Percentiles rank a stretch among this genome's conserved stretches.
phyloP scores from a whole-genome alignment of 2,113 vertebrate species.

The Puma concolor region DNA sequence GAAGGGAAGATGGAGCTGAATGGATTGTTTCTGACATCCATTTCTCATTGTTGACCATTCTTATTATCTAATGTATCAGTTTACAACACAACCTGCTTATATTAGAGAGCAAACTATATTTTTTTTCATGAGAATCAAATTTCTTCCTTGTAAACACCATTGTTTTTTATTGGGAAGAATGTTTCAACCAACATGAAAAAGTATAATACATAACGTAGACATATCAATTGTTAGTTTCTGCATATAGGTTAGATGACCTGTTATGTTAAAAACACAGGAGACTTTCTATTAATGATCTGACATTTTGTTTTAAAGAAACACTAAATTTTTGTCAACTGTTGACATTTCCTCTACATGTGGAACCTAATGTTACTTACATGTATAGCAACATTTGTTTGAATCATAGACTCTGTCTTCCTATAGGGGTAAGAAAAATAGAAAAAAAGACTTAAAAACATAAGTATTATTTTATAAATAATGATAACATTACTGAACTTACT shows the following conservation, averaged over 20 bases:
- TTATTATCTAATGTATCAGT: not conserved
- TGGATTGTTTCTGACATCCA: not conserved
- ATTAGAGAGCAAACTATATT: not conserved
- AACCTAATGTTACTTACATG: constrained; percentile 69
- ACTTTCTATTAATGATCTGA: not conserved
- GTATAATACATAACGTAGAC: not conserved
- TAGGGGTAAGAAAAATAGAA: not conserved
- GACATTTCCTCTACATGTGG: not conserved
- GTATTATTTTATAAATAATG: not conserved
- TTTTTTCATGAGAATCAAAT: not conserved
- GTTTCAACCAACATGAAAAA: not conserved
- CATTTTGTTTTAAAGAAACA: constrained; percentile 50
- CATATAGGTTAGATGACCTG: not conserved
- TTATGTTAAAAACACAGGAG: not conserved
- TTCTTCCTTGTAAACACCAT: not conserved
- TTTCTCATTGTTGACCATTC: not conserved
- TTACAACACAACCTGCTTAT: not conserved
- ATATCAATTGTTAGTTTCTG: not conserved
- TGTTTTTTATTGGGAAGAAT: not conserved
- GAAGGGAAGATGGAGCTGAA: not conserved
- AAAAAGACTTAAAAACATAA: not conserved
- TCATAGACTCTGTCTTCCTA: constrained; percentile 75
- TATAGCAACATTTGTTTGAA: constrained; percentile 75
- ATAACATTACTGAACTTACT: not conserved
- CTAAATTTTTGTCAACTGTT: not conserved